Base-by-base conservation (phyloP, 2,797 vertebrate genomes). In the Enteromius viviparus region DNA sequence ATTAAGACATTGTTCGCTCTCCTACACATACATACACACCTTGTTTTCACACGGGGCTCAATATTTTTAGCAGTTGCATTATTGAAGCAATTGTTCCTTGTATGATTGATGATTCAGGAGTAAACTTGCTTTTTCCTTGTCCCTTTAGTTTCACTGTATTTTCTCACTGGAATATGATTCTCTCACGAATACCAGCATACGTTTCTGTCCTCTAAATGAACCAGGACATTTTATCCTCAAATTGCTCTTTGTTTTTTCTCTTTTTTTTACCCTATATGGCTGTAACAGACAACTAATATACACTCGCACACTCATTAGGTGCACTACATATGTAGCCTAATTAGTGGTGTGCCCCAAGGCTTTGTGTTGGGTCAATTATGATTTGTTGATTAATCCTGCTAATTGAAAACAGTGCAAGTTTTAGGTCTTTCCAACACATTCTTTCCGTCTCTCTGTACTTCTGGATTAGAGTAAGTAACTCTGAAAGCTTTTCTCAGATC, bases 101-200 rank as follows among this genome's bases (percentile, higher is more conserved):
- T 78, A 85, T 83, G 42, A 53, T 76, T 55, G 19, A 55, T 58
- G 37, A 55, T 69, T 32, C 1, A n/a, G 1, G 9, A 58, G 53
- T 47, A n/a, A 68, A 47, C 76, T 12, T 72, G 77, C 75, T 66
- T 65, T 72, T 42, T 69, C 80, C 51, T 40, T n/a, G 49, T 32
- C 71, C 55, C 55, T 21, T 76, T 45, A 49, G 29, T 4, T 34
- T 62, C 23, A 51, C 4, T 69, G 40, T 75, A 12, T 53, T 60
- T 86, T 88, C 60, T 0, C 88, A 89, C 80, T 87, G 89, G 87
- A 91, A 91, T 90, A 91, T 81, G 65, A 91, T 90, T 87, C 91
- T 95, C 92, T 95, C 92, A 94, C 93, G 93, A 94, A 95, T 95
- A 95, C 94, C 94, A 94, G 94, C 94, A 95, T 95, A 86, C 45